Percentiles rank a stretch among this genome's conserved stretches.
phyloP scores from a whole-genome alignment of 2,888 invertebrate species.

The Epistrophella euchroma region DNA sequence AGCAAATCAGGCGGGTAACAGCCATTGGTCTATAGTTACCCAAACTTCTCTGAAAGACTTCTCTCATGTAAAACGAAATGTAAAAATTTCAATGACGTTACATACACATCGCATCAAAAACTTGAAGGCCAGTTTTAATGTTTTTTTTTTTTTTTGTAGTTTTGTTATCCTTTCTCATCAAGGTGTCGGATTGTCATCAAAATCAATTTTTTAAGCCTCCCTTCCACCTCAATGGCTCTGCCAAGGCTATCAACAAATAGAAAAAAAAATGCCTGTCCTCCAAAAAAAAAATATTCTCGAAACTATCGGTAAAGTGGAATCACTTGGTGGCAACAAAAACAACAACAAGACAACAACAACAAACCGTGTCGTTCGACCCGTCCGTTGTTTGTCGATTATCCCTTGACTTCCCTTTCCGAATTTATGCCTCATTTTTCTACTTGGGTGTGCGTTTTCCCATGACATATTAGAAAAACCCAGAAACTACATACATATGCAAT shows the following conservation, averaged over 20 bases:
- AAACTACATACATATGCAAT: neutral
- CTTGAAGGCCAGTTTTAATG: neutral
- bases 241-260: conserved; percentile 12
- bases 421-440: neutral
- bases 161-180: conserved; percentile 19
- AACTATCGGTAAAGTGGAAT: conserved; percentile 12
- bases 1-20: too few relatives aligned
- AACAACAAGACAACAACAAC: neutral
- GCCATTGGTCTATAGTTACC: too few relatives aligned
- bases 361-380: neutral
- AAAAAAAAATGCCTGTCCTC: conserved; percentile 11
- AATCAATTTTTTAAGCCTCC: conserved; percentile 14
- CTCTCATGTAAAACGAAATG: too few relatives aligned
- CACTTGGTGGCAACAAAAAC: conserved; percentile 26
- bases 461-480: conserved; percentile 46
- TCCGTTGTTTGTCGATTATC: neutral
- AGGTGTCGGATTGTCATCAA: conserved; percentile 1
- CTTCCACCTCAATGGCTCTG: neutral
- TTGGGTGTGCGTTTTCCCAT: conserved; percentile 63
- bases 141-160: neutral
- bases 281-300: neutral
- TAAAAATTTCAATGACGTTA: too few relatives aligned
- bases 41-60: too few relatives aligned
- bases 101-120: neutral
- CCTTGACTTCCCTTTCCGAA: conserved; percentile 38